Conservation (phyloP, 2,113 vertebrate species). For the Odobenus rosmarus region DNA sequence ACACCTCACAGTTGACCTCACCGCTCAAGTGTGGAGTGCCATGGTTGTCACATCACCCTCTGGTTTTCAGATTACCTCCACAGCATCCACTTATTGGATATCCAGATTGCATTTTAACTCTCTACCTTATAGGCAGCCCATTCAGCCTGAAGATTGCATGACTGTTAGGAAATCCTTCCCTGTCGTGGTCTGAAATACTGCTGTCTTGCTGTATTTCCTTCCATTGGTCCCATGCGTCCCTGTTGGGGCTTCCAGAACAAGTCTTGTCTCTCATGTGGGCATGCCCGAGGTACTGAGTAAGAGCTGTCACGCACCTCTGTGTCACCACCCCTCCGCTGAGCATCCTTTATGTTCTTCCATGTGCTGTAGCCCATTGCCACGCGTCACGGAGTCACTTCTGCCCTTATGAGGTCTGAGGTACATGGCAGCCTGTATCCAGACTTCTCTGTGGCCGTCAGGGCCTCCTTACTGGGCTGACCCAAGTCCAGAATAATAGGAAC, state of each 20-base stretch:
- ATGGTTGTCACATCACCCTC: constrained; percentile 5
- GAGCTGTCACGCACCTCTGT: not conserved
- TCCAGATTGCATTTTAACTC: constrained; percentile 50
- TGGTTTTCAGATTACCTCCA: constrained; percentile 13
- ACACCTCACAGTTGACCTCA: constrained; percentile 32
- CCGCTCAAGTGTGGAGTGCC: not conserved
- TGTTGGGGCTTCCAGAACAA: not conserved
- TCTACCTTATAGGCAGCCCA: not conserved
- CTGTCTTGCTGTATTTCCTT: not conserved
- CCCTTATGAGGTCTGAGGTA: not conserved
- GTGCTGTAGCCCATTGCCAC: not conserved
- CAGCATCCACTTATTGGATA: not conserved
- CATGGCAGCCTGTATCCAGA: not conserved
- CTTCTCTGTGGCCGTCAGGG: not conserved
- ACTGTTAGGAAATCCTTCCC: not conserved
- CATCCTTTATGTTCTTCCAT: not conserved
- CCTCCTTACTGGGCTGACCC: not conserved
- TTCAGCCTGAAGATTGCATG: not conserved
- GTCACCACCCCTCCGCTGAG: not conserved
- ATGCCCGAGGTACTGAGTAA: not conserved
- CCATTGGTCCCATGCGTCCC: not conserved
- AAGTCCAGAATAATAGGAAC: not conserved
- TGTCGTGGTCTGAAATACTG: not conserved
- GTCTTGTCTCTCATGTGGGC: not conserved
- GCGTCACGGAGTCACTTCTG: not conserved